These are phyloP conservation scores for Caenorhabditis sp. DNA, from an alignment of 2,888 invertebrate genomes.

Conservation along the genomic window DNA sequence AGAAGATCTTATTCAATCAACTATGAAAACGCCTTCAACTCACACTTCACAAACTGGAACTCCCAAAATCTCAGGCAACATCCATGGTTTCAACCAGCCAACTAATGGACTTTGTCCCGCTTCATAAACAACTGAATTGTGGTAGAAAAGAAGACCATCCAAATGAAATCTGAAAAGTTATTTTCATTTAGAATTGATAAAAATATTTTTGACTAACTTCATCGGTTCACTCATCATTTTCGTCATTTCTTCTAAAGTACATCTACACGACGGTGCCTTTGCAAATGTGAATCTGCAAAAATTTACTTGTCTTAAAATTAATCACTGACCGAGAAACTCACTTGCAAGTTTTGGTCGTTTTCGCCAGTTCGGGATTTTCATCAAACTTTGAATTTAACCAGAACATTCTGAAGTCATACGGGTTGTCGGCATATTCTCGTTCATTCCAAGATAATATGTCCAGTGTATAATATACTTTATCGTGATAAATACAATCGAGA, in stretches of 20 bases:
- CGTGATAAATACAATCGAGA: constrained; percentile 81
- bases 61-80: constrained; percentile 66
- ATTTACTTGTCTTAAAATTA: neutral
- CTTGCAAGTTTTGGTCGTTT: constrained; percentile 8
- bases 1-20: too few species aligned
- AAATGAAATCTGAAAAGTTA: constrained; percentile 72
- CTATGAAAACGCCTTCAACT: too few species aligned
- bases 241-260: constrained; percentile 64
- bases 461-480: constrained; percentile 80
- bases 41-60: constrained; percentile 45
- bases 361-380: constrained; percentile 74
- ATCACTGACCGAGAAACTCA: neutral
- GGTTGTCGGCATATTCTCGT: constrained; percentile 27
- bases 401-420: constrained; percentile 82
- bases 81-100: constrained; percentile 82
- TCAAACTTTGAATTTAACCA: constrained; percentile 82
- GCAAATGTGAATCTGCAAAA: constrained; percentile 73
- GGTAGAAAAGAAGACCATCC: constrained; percentile 91
- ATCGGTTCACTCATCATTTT: constrained; percentile 41
- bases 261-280: constrained; percentile 72
- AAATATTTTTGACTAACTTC: constrained; percentile 16
- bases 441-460: constrained; percentile 83
- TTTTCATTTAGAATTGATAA: neutral
- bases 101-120: constrained; percentile 86
- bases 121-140: constrained; percentile 80